Evolutionary conservation across 2,888 invertebrate species (phyloP), one percentile per base, ranked within the genome.

Genomic region (Himalopsyche japonica): DNA sequence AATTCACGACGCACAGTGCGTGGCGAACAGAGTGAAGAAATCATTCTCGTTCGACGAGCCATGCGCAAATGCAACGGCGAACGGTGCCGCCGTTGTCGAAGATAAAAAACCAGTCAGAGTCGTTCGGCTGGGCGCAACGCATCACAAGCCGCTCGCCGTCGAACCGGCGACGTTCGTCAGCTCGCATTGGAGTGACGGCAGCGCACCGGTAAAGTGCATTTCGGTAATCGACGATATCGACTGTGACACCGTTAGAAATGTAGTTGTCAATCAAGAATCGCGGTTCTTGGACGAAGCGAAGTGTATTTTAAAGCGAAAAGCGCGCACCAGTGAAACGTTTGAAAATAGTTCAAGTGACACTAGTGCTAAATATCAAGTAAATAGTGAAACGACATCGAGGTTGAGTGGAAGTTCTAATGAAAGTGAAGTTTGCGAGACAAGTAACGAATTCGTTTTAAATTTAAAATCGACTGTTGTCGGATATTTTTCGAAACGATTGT

Each of bases 11-110:
- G 82, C 86, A 15, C 82, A 85, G 27, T 79, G 86, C 47, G 84
- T 84, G 30, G 81, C 83, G 24, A 82, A 85, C 57, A 84, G 80
- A 57, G 87, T 87, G 47, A 87, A 86, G 76, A 87, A 86, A 48
- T 87, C 87, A 12, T 86, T 84, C 81, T 87, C 87, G 15, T 87
- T 87, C 83, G 87, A 86, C 76, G 90, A 86, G 80, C 89, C 86
- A 89, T 91, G 76, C 88, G 90, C 70, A 15, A 70, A 70, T 27
- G 70, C 27, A 70, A 5, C 70, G 2, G 20, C 70, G 27, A 70
- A 70, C 70, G 5, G 70, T 15, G 70, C 70, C 30, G 30, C 27
- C 5, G 15, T 70, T 30, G 70, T 70, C 20, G 70, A 70, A 30
- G 70, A 70, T 70, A 70, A 70, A 70, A 70, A 70, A 70, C 70